Evolutionary conservation across 2,888 invertebrate species (phyloP).

Genomic region (Agonum fuliginosum): DNA sequence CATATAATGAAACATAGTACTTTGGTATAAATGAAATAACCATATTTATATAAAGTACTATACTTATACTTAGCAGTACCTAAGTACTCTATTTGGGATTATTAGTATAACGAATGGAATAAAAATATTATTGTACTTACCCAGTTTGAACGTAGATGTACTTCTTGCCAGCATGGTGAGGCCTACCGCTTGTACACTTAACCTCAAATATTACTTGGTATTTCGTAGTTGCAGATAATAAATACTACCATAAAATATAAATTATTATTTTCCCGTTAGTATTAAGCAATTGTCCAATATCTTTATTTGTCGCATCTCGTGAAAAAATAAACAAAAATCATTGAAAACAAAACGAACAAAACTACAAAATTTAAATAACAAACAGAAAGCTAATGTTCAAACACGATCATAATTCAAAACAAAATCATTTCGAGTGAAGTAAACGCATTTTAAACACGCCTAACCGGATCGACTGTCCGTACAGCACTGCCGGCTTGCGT

Average conservation of each 20-base stretch:
- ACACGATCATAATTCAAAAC: conserved; percentile 17
- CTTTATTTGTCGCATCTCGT: neutral
- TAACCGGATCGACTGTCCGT: neutral
- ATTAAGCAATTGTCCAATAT: conserved; percentile 1
- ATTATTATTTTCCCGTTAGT: neutral
- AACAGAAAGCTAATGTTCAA: neutral
- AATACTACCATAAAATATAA: conserved; percentile 31
- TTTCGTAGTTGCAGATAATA: conserved; percentile 56
- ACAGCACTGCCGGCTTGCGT: conserved; percentile 28
- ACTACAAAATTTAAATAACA: conserved; percentile 10
- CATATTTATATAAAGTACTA: too few species aligned
- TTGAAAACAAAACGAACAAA: conserved; percentile 29
- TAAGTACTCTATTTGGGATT: too few species aligned
- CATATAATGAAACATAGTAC: too few species aligned
- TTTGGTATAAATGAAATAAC: too few species aligned
- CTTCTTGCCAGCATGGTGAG: conserved; percentile 68
- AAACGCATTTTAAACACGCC: conserved; percentile 30
- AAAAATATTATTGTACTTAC: conserved; percentile 65
- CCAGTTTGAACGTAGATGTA: conserved; percentile 73
- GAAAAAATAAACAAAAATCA: neutral
- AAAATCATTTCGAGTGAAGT: conserved; percentile 15
- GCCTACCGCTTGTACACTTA: conserved; percentile 56
- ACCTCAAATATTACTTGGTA: conserved; percentile 59
- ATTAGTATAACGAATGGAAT: too few species aligned
- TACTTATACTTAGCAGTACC: too few species aligned